Evolutionary conservation across 2,113 vertebrate genomes (phyloP), one percentile per base, ranked within the genome.

Genomic region (Mirounga angustirostris): DNA sequence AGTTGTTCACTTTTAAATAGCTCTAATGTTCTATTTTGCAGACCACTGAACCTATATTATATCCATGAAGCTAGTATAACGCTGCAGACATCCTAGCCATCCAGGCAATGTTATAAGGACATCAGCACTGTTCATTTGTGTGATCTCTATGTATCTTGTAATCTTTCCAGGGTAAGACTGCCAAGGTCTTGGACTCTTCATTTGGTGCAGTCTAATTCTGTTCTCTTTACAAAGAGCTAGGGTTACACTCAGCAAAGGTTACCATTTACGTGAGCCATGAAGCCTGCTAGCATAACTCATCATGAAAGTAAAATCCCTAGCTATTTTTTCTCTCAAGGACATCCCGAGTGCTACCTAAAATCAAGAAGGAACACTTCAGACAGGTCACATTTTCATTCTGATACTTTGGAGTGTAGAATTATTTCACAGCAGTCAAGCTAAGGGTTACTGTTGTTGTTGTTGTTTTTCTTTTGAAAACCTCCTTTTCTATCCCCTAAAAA

Each of bases 211-310:
- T 98, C 98, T 99, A 99, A 99, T 99, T 99, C 98, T 59, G 98
- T 98, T 98, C 98, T 89, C 98, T 97, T 98, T 97, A 99, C 98
- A 99, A 98, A 99, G 98, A 98, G 98, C 98, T 99, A 98, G 95
- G 95, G 97, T 99, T 99, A 98, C 99, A 95, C 96, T 98, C 96
- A 98, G 98, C 98, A 98, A 99, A 98, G 99, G 98, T 2, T 99
- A 98, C 98, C 98, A 99, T 98, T 99, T 99, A 98, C 98, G 98
- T 80, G 98, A 98, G 98, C 97, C 98, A 93, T 93, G 95, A 40
- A 98, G 98, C 65, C 97, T 95, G 92, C 98, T 96, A 88, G 95
- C 95, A 91, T 98, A 98, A 98, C 95, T 98, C 97, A 97, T 97
- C 95, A 82, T 33, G 92, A 95, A 98, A 98, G 98, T 98, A 98